Conservation (phyloP, 2,888 invertebrate genomes). For the Lithophane semibrunnea region DNA sequence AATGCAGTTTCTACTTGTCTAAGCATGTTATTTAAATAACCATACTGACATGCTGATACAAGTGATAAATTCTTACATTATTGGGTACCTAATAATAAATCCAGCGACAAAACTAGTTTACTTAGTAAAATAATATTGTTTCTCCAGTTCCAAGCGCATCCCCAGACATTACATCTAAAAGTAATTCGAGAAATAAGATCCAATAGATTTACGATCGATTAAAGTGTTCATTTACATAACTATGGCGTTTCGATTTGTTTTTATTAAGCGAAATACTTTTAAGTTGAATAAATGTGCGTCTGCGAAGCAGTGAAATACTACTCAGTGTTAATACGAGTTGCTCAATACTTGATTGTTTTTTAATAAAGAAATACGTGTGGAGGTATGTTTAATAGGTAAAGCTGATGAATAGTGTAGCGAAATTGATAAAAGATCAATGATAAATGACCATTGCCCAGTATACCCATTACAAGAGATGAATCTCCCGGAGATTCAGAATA, state of each 20-base stretch:
- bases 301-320: constrained; percentile 35
- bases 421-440: constrained; percentile 7
- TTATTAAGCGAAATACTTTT: constrained; percentile 54
- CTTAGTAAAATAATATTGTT: constrained; percentile 35
- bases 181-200: constrained; percentile 57
- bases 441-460: neutral
- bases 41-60: constrained; percentile 15
- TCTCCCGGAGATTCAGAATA: neutral
- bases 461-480: neutral
- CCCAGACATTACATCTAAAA: constrained; percentile 50
- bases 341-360: constrained; percentile 25
- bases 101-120: constrained; percentile 32
- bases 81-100: constrained; percentile 37
- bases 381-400: neutral
- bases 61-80: neutral
- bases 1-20: constrained; percentile 20
- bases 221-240: constrained; percentile 60
- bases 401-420: constrained; percentile 12
- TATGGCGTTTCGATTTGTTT: constrained; percentile 58
- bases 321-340: constrained; percentile 13
- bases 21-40: constrained; percentile 27
- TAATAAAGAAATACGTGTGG: constrained; percentile 13
- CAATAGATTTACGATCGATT: constrained; percentile 63
- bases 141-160: constrained; percentile 37
- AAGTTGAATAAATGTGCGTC: constrained; percentile 44